Evolutionary conservation across 2,888 invertebrate species (phyloP).

Genomic region (Platycheirus rosarum): DNA sequence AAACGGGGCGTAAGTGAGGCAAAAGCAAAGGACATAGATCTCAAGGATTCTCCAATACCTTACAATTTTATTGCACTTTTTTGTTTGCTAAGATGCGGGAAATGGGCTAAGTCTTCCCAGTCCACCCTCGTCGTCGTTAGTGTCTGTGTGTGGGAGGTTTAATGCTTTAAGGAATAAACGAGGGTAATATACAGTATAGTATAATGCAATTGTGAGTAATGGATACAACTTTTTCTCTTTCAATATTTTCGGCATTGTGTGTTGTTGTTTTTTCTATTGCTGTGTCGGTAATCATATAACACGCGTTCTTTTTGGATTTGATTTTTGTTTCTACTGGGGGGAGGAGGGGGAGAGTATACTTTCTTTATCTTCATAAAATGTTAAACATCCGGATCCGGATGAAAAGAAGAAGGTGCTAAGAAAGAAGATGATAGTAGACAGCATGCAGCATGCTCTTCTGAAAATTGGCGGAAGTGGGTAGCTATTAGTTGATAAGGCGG

Average conservation of each 20-base stretch:
- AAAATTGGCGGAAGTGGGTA: conserved; percentile 37
- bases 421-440: conserved; percentile 36
- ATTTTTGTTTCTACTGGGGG: conserved; percentile 9
- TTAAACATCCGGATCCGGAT: conserved; percentile 71
- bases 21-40: conserved; percentile 8
- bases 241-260: conserved; percentile 14
- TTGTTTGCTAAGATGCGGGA: conserved; percentile 37
- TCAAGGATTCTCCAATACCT: conserved; percentile 55
- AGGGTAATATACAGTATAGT: conserved; percentile 61
- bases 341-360: too few relatives aligned
- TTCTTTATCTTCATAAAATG: conserved; percentile 65
- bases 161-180: conserved; percentile 47
- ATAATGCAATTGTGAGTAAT: conserved; percentile 67
- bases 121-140: neutral
- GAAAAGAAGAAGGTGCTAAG: conserved; percentile 22
- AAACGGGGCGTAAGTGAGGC: neutral
- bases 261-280: conserved; percentile 37
- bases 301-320: conserved; percentile 18
- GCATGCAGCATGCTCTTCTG: conserved; percentile 13
- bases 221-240: conserved; percentile 53
- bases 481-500: conserved; percentile 31
- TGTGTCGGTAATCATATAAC: conserved; percentile 61
- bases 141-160: conserved; percentile 14
- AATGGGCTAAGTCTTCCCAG: conserved; percentile 39
- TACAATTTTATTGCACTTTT: conserved; percentile 57